Evolutionary conservation across 2,113 vertebrate genomes (phyloP).

Genomic region (Lampris megalopsis): DNA sequence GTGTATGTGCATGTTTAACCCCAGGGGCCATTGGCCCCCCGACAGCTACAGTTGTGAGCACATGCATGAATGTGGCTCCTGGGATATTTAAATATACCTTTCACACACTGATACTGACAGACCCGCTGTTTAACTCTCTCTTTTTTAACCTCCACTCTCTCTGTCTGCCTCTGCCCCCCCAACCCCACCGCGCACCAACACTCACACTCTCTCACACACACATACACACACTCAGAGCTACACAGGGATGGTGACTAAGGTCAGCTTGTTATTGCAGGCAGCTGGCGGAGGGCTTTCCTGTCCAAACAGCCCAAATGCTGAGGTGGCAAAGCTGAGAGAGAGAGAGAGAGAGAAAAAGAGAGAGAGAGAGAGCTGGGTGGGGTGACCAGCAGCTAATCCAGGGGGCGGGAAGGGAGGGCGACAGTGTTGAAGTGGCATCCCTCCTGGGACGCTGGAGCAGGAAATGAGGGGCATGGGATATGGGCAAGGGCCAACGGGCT

Average conservation of each 20-base stretch:
- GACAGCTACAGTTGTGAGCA: neutral
- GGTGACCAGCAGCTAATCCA: constrained; percentile 67
- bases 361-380: constrained; percentile 56
- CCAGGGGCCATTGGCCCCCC: too few relatives aligned
- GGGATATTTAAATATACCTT: neutral
- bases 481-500: constrained; percentile 43
- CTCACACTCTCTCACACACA: constrained; percentile 29
- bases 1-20: too few relatives aligned
- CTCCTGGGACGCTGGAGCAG: constrained; percentile 43
- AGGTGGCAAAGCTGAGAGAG: constrained; percentile 75
- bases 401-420: neutral
- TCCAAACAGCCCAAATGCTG: constrained; percentile 79
- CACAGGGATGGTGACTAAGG: constrained; percentile 54
- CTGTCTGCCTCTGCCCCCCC: neutral
- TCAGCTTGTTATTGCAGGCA: constrained; percentile 75
- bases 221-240: constrained; percentile 11
- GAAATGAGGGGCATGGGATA: constrained; percentile 60
- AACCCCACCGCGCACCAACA: constrained; percentile 1
- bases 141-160: constrained; percentile 26
- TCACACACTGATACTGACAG: constrained; percentile 16
- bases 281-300: constrained; percentile 77
- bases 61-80: neutral
- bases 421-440: neutral
- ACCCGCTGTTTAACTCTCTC: constrained; percentile 40
- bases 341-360: constrained; percentile 39